Evolutionary conservation across 2,113 vertebrate genomes (phyloP).

Genomic region (Harpagus bidentatus): DNA sequence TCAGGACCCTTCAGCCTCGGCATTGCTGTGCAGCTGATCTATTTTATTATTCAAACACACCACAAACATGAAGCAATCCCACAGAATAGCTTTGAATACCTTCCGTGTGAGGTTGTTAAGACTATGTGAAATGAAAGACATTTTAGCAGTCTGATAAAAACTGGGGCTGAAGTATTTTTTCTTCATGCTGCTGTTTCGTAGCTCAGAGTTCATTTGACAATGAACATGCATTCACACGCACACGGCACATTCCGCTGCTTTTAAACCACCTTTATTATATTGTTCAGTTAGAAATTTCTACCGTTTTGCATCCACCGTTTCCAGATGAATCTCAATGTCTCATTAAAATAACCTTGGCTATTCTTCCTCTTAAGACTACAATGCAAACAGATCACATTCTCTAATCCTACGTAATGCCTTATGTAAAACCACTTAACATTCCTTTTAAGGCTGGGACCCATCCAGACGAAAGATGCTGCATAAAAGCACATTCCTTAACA

Average conservation of each 20-base stretch:
- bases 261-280: not conserved
- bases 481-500: conserved; percentile 46
- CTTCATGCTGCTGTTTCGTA: not conserved
- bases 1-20: not conserved
- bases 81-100: not conserved
- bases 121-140: not conserved
- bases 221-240: not conserved
- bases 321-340: not conserved
- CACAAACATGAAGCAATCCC: not conserved
- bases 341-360: not conserved
- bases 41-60: not conserved
- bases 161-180: not conserved
- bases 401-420: conserved; percentile 42
- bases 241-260: not conserved
- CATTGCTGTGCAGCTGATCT: not conserved
- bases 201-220: not conserved
- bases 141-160: not conserved
- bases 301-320: not conserved
- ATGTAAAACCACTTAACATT: conserved; percentile 60
- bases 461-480: conserved; percentile 44
- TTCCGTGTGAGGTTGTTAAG: not conserved
- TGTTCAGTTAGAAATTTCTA: not conserved
- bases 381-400: conserved; percentile 43
- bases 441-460: conserved; percentile 38
- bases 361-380: conserved; percentile 1